These are phyloP conservation scores for Lasiurus borealis DNA, from an alignment of 2,113 vertebrate genomes.

Conservation along the genomic window DNA sequence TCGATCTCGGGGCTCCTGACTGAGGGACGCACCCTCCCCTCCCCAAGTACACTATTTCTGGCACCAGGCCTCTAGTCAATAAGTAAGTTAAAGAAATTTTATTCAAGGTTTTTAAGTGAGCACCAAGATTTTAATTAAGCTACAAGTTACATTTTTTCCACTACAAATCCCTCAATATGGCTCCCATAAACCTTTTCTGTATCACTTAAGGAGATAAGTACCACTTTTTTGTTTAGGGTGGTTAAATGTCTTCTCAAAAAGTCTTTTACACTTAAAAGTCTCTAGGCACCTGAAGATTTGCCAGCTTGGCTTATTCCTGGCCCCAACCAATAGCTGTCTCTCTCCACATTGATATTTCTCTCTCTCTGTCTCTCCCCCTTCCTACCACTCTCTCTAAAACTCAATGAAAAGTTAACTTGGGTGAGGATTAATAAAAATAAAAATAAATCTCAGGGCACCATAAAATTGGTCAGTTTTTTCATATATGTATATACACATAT, in stretches of 20 bases:
- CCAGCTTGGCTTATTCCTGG: no score
- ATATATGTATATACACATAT: no score
- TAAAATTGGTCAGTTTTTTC: background rate
- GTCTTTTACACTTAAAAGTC: background rate
- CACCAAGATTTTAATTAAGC: slow-evolving; percentile 54
- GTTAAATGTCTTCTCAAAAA: slow-evolving; percentile 25
- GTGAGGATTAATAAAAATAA: no score
- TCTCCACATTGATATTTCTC: no score
- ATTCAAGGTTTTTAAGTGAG: slow-evolving; percentile 48
- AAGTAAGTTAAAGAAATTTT: slow-evolving; percentile 4
- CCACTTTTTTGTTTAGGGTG: slow-evolving; percentile 21
- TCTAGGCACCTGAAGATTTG: no score
- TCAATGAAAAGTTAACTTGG: no score
- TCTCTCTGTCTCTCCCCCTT: no score
- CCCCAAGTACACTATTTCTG: no score
- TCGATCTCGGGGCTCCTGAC: no score
- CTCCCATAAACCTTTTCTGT: slow-evolving; percentile 35
- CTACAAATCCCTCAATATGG: slow-evolving; percentile 20
- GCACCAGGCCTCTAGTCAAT: background rate
- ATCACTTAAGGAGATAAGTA: slow-evolving; percentile 5
- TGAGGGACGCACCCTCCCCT: no score
- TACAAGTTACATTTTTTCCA: slow-evolving; percentile 12
- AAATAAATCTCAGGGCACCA: background rate
- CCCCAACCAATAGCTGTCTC: no score
- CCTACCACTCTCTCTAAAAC: no score